Evolutionary conservation across 2,888 invertebrate genomes (phyloP).

Genomic region (Rotaria socialis): DNA sequence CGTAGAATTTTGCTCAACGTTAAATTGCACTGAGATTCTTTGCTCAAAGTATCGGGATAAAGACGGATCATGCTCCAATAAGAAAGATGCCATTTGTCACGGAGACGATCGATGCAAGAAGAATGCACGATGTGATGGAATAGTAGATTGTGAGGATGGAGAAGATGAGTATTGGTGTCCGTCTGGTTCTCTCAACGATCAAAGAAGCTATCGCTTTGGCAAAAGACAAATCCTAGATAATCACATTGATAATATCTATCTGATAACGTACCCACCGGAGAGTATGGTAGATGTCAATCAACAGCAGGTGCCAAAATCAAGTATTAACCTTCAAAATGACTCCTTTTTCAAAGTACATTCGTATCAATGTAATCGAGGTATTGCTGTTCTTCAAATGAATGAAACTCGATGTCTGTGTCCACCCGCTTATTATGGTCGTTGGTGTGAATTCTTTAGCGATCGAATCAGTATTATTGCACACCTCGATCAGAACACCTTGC

Average conservation of each 20-base stretch:
- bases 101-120: neutral
- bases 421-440: neutral
- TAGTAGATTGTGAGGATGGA: neutral
- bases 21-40: neutral
- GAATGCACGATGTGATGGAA: neutral
- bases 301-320: no score
- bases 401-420: neutral
- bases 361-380: neutral
- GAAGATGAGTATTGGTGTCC: neutral
- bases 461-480: neutral
- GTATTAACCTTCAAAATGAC: no score
- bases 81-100: neutral
- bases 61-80: neutral
- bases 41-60: neutral
- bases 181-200: no score
- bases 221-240: no score
- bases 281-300: no score
- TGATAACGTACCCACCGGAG: no score
- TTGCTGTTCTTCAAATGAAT: neutral
- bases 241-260: no score
- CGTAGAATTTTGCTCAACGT: no score
- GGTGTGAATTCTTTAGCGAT: neutral
- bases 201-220: no score
- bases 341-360: no score
- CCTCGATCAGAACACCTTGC: neutral